These are phyloP conservation scores for Ellobius talpinus DNA, from an alignment of 2,113 vertebrate species.

Conservation along the genomic window DNA sequence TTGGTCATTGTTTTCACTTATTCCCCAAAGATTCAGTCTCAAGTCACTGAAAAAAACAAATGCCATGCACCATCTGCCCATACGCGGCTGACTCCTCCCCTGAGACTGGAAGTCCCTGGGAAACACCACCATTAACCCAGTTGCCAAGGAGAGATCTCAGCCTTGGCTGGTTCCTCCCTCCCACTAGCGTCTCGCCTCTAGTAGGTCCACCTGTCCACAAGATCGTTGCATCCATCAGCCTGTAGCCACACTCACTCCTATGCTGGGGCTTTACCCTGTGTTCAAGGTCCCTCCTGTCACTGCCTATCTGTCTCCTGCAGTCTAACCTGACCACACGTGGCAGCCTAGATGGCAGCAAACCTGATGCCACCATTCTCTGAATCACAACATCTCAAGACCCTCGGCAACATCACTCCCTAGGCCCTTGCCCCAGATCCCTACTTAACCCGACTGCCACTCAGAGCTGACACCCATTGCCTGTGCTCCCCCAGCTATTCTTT, in stretches of 20 bases:
- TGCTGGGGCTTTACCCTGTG: neutral
- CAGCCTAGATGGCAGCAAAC: neutral
- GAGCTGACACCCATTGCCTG: neutral
- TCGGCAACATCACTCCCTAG: neutral
- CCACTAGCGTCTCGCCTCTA: neutral
- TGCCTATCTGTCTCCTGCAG: neutral
- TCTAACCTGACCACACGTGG: neutral
- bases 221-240: neutral
- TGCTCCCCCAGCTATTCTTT: neutral
- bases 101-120: neutral
- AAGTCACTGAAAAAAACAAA: neutral
- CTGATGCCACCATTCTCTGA: neutral
- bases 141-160: neutral
- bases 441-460: neutral
- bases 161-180: neutral
- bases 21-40: constrained; percentile 23
- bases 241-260: neutral
- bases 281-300: neutral
- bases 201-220: neutral
- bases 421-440: neutral
- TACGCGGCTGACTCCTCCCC: neutral
- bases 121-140: neutral
- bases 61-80: neutral
- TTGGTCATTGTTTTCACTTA: neutral
- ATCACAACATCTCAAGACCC: neutral